A percentile compares a stretch with the other conserved stretches of the same genome.
Evolutionary conservation across 2,888 invertebrate genomes (phyloP).

Genomic region (Caenorhabditis uteleia): DNA sequence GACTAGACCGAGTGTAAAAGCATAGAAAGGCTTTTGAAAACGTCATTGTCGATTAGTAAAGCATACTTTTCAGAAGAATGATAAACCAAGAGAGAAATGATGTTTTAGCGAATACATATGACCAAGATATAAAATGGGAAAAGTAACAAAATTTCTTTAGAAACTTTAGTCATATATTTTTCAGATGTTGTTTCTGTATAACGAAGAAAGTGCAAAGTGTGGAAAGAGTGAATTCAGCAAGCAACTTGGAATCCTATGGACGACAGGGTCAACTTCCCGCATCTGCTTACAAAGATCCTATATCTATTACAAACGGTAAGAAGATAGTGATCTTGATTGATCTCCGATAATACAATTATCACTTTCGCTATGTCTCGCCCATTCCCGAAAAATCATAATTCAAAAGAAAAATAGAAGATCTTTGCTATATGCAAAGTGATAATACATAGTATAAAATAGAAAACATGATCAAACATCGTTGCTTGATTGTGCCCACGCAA

Average conservation of each 20-base stretch:
- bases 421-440: no score
- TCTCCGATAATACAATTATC: neutral
- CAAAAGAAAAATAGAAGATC: neutral
- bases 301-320: neutral
- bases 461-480: no score
- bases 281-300: constrained; percentile 9
- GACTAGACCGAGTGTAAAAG: no score
- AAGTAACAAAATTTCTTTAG: no score
- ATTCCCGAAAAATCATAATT: constrained; percentile 1
- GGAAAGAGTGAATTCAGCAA: constrained; percentile 25
- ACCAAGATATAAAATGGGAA: neutral
- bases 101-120: constrained; percentile 9
- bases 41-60: no score
- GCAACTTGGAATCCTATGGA: constrained; percentile 36
- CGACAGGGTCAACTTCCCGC: constrained; percentile 13
- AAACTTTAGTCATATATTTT: neutral
- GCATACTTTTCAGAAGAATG: constrained; percentile 32
- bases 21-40: no score
- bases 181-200: constrained; percentile 11
- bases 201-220: neutral
- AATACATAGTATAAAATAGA: no score
- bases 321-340: neutral
- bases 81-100: constrained; percentile 17
- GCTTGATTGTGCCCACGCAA: no score
- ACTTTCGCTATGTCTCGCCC: neutral